Evolutionary conservation across 2,888 invertebrate species (phyloP).

Genomic region (Meta bourneti): DNA sequence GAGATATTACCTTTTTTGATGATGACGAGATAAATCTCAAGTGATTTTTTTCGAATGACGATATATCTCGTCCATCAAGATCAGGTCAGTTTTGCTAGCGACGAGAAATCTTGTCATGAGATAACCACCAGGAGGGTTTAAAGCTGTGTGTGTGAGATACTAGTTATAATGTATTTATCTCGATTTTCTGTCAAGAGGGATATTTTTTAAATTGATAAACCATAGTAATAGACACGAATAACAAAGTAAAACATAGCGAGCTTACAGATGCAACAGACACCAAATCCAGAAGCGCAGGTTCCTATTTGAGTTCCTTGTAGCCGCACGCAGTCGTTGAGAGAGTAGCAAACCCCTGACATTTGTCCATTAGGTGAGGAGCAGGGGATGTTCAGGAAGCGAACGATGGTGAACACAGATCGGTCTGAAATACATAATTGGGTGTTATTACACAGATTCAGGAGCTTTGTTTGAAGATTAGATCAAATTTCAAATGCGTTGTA

Average conservation of each 20-base stretch:
- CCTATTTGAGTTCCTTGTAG: constrained; percentile 89
- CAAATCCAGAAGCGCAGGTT: constrained; percentile 87
- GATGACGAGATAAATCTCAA: too few species aligned
- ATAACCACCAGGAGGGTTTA: too few species aligned
- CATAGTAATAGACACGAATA: too few species aligned
- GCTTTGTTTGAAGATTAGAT: neutral
- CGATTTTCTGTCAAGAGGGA: too few species aligned
- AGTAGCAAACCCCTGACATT: constrained; percentile 84
- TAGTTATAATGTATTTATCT: too few species aligned
- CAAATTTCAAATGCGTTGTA: neutral
- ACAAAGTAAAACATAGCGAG: constrained; percentile 77
- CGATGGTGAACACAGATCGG: constrained; percentile 89
- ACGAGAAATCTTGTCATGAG: too few species aligned
- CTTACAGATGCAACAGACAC: constrained; percentile 91
- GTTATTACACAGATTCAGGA: neutral
- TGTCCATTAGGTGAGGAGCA: constrained; percentile 88
- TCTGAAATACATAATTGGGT: constrained; percentile 83
- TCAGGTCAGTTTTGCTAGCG: too few species aligned
- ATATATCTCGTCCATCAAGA: too few species aligned
- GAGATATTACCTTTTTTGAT: too few species aligned
- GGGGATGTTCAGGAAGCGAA: constrained; percentile 88
- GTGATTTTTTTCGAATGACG: too few species aligned
- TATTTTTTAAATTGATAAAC: too few species aligned
- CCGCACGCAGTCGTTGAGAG: constrained; percentile 85
- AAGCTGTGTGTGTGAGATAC: too few species aligned